Evolutionary conservation across 1,140 invertebrate species (phyloP).

Genomic region (Harpegnathos saltator): DNA sequence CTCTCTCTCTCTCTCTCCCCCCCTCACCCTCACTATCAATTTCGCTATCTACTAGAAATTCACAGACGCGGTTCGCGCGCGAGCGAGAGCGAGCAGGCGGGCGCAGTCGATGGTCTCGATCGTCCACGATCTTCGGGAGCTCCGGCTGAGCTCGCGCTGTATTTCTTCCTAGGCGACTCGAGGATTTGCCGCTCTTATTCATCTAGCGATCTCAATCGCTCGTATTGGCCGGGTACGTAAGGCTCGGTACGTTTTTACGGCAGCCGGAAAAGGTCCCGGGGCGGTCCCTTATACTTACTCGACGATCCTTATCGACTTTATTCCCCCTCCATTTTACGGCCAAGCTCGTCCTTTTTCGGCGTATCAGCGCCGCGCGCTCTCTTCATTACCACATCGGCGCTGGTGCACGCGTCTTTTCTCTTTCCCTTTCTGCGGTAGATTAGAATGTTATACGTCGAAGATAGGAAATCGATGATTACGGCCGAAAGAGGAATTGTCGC

Average conservation of each 20-base stretch:
- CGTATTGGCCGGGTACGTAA: slow-evolving; percentile 51
- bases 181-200: slow-evolving; percentile 57
- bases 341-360: slow-evolving; percentile 21
- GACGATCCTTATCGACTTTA: slow-evolving; percentile 64
- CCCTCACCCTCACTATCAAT: slow-evolving; percentile 41
- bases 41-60: slow-evolving; percentile 56
- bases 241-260: slow-evolving; percentile 52
- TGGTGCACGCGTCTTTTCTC: too few species aligned
- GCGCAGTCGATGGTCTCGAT: slow-evolving; percentile 35
- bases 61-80: slow-evolving; percentile 15
- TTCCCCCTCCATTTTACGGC: slow-evolving; percentile 29
- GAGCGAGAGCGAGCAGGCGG: background rate
- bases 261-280: slow-evolving; percentile 30
- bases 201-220: slow-evolving; percentile 58
- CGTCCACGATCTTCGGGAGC: slow-evolving; percentile 49
- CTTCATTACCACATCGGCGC: slow-evolving; percentile 50
- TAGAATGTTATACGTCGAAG: slow-evolving; percentile 61
- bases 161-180: slow-evolving; percentile 39
- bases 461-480: slow-evolving; percentile 58
- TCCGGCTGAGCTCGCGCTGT: slow-evolving; percentile 58
- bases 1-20: background rate
- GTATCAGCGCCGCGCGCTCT: slow-evolving; percentile 56
- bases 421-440: slow-evolving; percentile 44
- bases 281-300: slow-evolving; percentile 42
- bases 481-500: background rate